phyloP scores from a whole-genome alignment of 2,888 invertebrate species.

The Oligia strigilis region DNA sequence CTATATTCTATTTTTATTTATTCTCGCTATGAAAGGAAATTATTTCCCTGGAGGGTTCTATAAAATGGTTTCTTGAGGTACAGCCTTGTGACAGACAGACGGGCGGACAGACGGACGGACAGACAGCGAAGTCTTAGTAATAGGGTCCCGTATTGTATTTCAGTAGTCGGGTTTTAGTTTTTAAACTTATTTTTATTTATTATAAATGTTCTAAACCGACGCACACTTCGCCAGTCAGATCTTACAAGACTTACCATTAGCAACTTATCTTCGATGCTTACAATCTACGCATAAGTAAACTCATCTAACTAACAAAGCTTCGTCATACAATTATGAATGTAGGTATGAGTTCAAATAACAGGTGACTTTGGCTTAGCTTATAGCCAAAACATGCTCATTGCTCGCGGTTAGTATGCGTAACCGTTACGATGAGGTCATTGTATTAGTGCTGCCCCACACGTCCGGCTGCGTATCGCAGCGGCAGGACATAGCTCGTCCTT shows the following conservation, averaged over 20 bases:
- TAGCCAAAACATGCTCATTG: constrained; percentile 61
- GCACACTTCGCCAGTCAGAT: neutral
- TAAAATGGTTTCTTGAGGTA: neutral
- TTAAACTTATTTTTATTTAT: constrained; percentile 4
- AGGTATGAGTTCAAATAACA: constrained; percentile 59
- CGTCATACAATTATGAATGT: constrained; percentile 52
- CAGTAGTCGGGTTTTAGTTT: too few relatives aligned
- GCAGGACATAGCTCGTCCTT: constrained; percentile 67
- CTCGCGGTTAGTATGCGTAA: constrained; percentile 68
- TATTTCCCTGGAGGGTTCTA: constrained; percentile 6
- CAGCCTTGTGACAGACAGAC: too few relatives aligned
- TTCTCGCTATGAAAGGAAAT: neutral
- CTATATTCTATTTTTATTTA: constrained; percentile 21
- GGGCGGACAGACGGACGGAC: too few relatives aligned
- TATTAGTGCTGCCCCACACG: constrained; percentile 76
- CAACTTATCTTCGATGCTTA: constrained; percentile 2
- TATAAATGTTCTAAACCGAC: constrained; percentile 1
- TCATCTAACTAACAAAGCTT: constrained; percentile 29
- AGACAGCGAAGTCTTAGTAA: too few relatives aligned
- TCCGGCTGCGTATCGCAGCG: constrained; percentile 71
- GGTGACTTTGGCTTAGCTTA: constrained; percentile 56
- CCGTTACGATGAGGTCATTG: constrained; percentile 79
- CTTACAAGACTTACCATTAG: constrained; percentile 46
- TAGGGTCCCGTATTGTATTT: too few relatives aligned
- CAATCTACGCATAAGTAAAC: neutral